Percentiles rank a stretch among this genome's conserved stretches.
phyloP scores from a whole-genome alignment of 2,113 vertebrate species.

The Hiodon tergisus region DNA sequence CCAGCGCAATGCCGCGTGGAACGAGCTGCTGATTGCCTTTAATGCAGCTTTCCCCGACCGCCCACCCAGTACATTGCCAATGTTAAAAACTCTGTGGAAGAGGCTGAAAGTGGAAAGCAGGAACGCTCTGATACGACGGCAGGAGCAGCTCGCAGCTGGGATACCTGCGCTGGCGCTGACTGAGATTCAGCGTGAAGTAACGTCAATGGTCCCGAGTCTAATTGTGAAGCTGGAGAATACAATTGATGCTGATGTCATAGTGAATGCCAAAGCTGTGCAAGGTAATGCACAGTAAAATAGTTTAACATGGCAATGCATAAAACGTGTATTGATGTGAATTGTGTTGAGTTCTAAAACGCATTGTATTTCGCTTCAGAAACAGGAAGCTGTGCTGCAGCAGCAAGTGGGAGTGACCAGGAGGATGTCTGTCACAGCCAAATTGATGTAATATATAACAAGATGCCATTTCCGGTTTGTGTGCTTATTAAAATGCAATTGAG shows the following conservation, averaged over 20 bases:
- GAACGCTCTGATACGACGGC: conserved; percentile 31
- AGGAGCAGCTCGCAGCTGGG: conserved; percentile 39
- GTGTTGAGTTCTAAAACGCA: neutral
- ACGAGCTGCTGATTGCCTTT: conserved; percentile 38
- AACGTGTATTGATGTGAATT: neutral
- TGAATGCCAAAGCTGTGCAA: neutral
- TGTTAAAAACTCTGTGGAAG: conserved; percentile 44
- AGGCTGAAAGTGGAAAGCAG: conserved; percentile 44
- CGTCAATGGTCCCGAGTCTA: conserved; percentile 38
- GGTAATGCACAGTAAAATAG: neutral
- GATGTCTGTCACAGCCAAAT: conserved; percentile 42
- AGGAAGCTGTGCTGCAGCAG: conserved; percentile 24
- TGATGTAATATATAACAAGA: conserved; percentile 41
- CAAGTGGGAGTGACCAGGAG: conserved; percentile 41
- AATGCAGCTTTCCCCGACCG: conserved; percentile 42
- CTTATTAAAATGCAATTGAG: too few species aligned
- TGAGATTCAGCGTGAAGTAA: conserved; percentile 42
- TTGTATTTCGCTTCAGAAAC: conserved; percentile 21
- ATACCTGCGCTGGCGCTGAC: conserved; percentile 36
- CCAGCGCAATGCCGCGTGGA: conserved; percentile 44
- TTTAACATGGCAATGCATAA: neutral
- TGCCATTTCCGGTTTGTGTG: too few species aligned
- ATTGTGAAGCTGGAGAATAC: conserved; percentile 38
- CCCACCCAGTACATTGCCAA: conserved; percentile 40
- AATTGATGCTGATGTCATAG: conserved; percentile 29